phyloP scores from a whole-genome alignment of 1,140 invertebrate genomes.

The Pristionchus pacificus region DNA sequence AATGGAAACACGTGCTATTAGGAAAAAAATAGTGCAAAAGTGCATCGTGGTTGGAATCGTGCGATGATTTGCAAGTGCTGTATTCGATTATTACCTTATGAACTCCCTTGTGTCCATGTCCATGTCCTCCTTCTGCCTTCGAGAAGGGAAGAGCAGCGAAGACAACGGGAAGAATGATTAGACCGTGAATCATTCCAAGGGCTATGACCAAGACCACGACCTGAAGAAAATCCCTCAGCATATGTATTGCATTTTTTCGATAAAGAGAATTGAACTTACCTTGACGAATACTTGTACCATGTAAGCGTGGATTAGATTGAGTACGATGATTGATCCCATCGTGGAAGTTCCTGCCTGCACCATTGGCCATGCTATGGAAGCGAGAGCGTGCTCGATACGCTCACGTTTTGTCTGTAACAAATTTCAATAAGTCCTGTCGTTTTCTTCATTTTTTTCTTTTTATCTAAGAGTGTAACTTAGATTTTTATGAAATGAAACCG shows the following conservation, averaged over 20 bases:
- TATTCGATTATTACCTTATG: too few species aligned
- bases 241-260: not conserved
- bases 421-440: not conserved
- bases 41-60: too few species aligned
- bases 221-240: constrained; percentile 60
- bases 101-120: too few species aligned
- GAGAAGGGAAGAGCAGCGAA: constrained; percentile 52
- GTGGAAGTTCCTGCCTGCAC: constrained; percentile 90
- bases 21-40: too few species aligned
- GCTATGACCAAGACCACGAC: constrained; percentile 59
- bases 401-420: constrained; percentile 67
- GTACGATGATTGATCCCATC: constrained; percentile 78
- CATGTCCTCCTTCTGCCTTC: constrained; percentile 18
- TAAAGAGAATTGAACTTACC: constrained; percentile 21
- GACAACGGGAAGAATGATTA: constrained; percentile 34
- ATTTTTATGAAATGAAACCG: not conserved
- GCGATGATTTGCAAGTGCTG: too few species aligned
- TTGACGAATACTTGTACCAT: constrained; percentile 65
- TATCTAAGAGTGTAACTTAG: not conserved
- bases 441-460: constrained; percentile 10
- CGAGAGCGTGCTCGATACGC: constrained; percentile 77
- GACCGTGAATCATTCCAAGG: constrained; percentile 40
- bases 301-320: constrained; percentile 84
- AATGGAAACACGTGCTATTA: too few species aligned
- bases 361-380: constrained; percentile 84